Percentiles rank a stretch among this genome's conserved stretches.
Evolutionary conservation across 1,140 invertebrate genomes (phyloP).

Genomic region (Hesperophylax magnus): DNA sequence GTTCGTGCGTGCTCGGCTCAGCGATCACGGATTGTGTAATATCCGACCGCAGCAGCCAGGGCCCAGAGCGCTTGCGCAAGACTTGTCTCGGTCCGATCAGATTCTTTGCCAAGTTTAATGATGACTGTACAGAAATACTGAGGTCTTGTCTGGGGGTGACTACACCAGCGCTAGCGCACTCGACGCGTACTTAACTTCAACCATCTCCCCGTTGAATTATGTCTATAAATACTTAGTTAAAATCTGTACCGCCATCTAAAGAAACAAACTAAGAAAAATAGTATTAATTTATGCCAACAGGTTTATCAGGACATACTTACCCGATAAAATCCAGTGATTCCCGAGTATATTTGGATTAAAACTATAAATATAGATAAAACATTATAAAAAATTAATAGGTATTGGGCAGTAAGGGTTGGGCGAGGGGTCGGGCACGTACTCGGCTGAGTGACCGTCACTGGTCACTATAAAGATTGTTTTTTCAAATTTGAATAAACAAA

Average conservation of each 20-base stretch:
- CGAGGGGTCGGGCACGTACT: too few relatives aligned
- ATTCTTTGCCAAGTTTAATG: constrained; percentile 41
- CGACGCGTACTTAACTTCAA: neutral
- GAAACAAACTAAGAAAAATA: neutral
- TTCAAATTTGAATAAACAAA: too few relatives aligned
- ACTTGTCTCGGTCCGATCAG: constrained; percentile 18
- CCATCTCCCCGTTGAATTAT: neutral
- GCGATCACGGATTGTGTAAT: constrained; percentile 34
- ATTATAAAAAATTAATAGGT: too few relatives aligned
- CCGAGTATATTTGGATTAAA: too few relatives aligned
- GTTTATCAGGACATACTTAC: neutral
- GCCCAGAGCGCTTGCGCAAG: constrained; percentile 24
- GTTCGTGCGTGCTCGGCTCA: constrained; percentile 33
- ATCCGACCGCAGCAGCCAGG: constrained; percentile 1
- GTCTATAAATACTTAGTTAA: neutral
- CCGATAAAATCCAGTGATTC: too few relatives aligned
- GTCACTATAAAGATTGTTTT: too few relatives aligned
- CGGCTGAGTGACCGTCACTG: too few relatives aligned
- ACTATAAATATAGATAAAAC: too few relatives aligned
- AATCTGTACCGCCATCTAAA: neutral
- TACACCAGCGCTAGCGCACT: neutral
- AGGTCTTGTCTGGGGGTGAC: neutral
- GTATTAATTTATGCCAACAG: neutral
- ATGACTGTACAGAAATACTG: constrained; percentile 27
- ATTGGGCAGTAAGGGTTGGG: too few relatives aligned